Percentiles rank a stretch among this genome's conserved stretches.
Conservation (phyloP, 1,140 invertebrate species). For the Heliconius eleuchia region DNA sequence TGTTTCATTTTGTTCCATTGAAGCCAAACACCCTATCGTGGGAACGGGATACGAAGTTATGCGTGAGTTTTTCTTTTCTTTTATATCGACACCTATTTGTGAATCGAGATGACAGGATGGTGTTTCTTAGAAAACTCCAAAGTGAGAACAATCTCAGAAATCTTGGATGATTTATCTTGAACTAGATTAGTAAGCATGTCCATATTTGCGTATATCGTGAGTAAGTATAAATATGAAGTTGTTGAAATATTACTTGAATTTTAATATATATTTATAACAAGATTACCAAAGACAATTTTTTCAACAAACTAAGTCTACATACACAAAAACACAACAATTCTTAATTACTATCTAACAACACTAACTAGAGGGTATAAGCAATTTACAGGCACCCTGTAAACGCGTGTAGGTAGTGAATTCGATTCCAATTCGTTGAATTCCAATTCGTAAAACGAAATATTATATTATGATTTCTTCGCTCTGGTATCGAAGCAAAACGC, state of each 20-base stretch:
- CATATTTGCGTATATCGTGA: neutral
- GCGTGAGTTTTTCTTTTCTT: conserved; percentile 34
- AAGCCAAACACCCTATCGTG: conserved; percentile 52
- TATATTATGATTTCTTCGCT: no score
- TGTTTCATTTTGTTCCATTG: conserved; percentile 43
- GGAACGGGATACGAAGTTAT: conserved; percentile 46
- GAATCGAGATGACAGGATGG: conserved; percentile 24
- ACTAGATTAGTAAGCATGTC: neutral
- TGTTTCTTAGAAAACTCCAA: conserved; percentile 15
- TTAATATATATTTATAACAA: no score
- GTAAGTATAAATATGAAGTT: neutral
- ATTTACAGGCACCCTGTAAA: no score
- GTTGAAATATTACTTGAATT: no score
- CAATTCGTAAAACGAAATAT: no score
- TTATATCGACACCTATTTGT: conserved; percentile 51
- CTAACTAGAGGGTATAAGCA: no score
- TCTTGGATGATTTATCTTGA: neutral
- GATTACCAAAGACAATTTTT: neutral
- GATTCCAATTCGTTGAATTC: no score
- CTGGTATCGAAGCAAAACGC: no score
- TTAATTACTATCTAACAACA: neutral
- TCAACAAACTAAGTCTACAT: neutral
- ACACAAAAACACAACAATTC: neutral
- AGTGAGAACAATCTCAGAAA: neutral
- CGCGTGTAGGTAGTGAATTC: no score